Evolutionary conservation across 1,140 invertebrate genomes (phyloP).

Genomic region (Trichoplusia ni): DNA sequence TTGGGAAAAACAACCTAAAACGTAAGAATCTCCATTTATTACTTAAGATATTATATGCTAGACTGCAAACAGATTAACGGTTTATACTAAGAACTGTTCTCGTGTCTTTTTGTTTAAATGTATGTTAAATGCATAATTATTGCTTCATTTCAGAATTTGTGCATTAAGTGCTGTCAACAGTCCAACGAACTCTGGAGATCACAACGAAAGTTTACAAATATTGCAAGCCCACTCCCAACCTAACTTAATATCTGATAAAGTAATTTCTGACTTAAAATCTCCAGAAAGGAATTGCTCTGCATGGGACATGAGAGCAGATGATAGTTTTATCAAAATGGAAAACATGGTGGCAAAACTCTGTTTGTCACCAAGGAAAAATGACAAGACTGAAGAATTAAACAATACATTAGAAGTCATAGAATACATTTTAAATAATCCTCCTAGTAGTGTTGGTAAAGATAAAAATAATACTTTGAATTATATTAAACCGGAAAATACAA

Average conservation of each 20-base stretch:
- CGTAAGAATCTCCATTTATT: slow-evolving; percentile 3
- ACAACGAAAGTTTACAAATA: slow-evolving; percentile 44
- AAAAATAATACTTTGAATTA: slow-evolving; percentile 6
- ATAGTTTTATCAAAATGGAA: slow-evolving; percentile 61
- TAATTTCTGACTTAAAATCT: neutral
- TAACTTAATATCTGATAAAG: slow-evolving; percentile 34
- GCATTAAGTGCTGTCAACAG: slow-evolving; percentile 3
- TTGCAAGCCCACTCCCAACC: slow-evolving; percentile 64
- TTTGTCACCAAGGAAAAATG: slow-evolving; percentile 33
- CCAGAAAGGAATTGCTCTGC: slow-evolving; percentile 1
- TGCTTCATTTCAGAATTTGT: slow-evolving; percentile 34
- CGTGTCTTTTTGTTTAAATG: too few species aligned
- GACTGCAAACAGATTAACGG: too few species aligned
- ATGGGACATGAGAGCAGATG: slow-evolving; percentile 40
- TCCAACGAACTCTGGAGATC: slow-evolving; percentile 5
- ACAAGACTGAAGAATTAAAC: slow-evolving; percentile 39
- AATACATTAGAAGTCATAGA: slow-evolving; percentile 58
- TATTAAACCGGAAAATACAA: slow-evolving; percentile 2
- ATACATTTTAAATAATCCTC: slow-evolving; percentile 52
- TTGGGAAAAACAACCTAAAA: slow-evolving; percentile 26
- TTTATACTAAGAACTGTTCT: too few species aligned
- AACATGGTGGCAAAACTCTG: slow-evolving; percentile 51
- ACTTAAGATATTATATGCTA: neutral
- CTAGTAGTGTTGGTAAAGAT: slow-evolving; percentile 20
- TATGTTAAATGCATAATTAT: too few species aligned